Conservation (phyloP, 2,888 invertebrate genomes). For the Andrena minutula region DNA sequence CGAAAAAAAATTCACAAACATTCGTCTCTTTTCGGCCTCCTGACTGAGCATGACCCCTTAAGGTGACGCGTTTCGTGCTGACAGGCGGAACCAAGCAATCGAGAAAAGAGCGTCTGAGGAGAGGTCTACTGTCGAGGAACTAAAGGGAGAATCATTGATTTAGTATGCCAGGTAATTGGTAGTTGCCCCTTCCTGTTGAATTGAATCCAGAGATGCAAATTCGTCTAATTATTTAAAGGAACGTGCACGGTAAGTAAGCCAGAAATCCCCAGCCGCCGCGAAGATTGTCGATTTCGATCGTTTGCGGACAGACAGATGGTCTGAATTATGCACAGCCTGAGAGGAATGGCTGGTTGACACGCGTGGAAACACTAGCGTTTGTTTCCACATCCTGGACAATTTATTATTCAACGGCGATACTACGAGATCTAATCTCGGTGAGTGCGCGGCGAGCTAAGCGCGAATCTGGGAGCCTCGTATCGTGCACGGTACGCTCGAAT, state of each 20-base stretch:
- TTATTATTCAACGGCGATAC: constrained; percentile 51
- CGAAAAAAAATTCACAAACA: too few species aligned
- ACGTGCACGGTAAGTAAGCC: not conserved
- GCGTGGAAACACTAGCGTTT: constrained; percentile 41
- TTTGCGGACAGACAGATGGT: not conserved
- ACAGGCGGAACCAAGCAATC: not conserved
- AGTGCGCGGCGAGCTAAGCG: constrained; percentile 21
- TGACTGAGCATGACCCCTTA: too few species aligned
- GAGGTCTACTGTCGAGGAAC: too few species aligned
- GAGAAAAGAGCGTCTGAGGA: not conserved
- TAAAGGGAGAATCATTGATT: too few species aligned
- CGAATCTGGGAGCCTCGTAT: constrained; percentile 21
- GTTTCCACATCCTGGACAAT: constrained; percentile 35
- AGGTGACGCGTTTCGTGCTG: not conserved
- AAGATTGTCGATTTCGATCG: constrained; percentile 14
- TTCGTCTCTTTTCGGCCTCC: too few species aligned
- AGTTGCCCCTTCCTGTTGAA: too few species aligned
- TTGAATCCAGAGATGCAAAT: too few species aligned
- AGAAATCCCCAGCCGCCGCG: not conserved
- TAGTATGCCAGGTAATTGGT: too few species aligned
- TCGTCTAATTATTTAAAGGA: not conserved
- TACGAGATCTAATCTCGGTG: constrained; percentile 39
- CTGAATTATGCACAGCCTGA: constrained; percentile 24
- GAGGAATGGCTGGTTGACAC: constrained; percentile 34
- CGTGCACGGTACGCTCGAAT: not conserved